A percentile compares a stretch with the other conserved stretches of the same genome.
phyloP scores from a whole-genome alignment of 2,113 vertebrate genomes.

The Emberiza fucata region DNA sequence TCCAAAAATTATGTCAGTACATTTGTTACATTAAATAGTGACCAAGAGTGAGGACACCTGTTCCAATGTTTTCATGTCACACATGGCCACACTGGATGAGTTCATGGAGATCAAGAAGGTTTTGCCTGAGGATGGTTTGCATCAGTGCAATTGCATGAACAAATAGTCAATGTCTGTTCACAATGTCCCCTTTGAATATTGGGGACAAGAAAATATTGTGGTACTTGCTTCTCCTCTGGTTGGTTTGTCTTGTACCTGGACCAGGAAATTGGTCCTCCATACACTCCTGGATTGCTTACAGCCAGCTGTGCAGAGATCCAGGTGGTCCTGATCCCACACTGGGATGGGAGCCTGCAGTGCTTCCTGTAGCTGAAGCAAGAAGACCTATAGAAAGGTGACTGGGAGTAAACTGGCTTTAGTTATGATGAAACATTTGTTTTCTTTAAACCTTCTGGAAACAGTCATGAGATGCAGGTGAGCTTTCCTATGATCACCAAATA shows the following conservation, averaged over 20 bases:
- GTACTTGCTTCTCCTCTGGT: too few species aligned
- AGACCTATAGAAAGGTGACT: neutral
- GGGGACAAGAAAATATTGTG: neutral
- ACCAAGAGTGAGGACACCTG: neutral
- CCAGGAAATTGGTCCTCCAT: neutral
- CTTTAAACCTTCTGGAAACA: neutral
- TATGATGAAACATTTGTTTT: neutral
- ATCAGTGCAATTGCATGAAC: neutral
- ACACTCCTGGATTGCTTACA: neutral
- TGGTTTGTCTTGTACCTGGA: neutral
- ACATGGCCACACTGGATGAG: too few species aligned
- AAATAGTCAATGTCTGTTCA: neutral
- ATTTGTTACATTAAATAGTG: neutral
- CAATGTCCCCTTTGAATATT: neutral
- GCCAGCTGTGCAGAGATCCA: neutral
- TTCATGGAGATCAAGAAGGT: fast-evolving
- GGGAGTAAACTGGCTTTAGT: neutral
- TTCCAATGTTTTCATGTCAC: neutral
- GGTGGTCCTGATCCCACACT: neutral
- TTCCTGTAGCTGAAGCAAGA: neutral
- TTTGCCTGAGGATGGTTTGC: neutral
- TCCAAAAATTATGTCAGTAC: fast-evolving
- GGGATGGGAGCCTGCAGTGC: neutral
- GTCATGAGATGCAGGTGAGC: neutral
- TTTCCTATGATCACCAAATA: neutral